Evolutionary conservation across 2,113 vertebrate genomes (phyloP).

Genomic region (Archocentrus centrarchus): DNA sequence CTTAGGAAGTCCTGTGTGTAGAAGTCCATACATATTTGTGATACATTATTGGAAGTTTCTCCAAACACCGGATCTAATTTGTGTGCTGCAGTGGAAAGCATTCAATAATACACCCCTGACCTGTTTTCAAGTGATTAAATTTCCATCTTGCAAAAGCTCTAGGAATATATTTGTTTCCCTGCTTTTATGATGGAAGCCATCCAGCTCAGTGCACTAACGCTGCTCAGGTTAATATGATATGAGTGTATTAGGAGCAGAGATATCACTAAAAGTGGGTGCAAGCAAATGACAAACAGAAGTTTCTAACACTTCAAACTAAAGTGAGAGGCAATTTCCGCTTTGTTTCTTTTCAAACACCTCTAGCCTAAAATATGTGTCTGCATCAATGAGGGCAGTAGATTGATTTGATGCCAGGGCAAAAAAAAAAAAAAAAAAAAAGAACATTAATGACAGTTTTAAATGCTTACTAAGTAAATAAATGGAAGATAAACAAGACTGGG

Average conservation of each 20-base stretch:
- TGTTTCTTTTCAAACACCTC: slow-evolving; percentile 38
- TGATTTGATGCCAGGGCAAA: slow-evolving; percentile 51
- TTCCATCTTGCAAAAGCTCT: slow-evolving; percentile 32
- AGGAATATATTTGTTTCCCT: slow-evolving; percentile 56
- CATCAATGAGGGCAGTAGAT: slow-evolving; percentile 32
- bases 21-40: slow-evolving; percentile 1
- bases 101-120: slow-evolving; percentile 51
- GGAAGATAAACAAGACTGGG: neutral
- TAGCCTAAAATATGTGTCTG: slow-evolving; percentile 30
- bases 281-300: slow-evolving; percentile 17
- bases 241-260: slow-evolving; percentile 25
- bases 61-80: neutral
- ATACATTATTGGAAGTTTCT: slow-evolving; percentile 10
- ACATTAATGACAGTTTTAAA: slow-evolving; percentile 46
- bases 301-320: slow-evolving; percentile 44
- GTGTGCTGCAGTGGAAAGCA: slow-evolving; percentile 23
- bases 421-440: slow-evolving; percentile 29
- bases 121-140: slow-evolving; percentile 60
- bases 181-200: slow-evolving; percentile 39
- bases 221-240: slow-evolving; percentile 51
- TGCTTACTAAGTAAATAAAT: slow-evolving; percentile 19
- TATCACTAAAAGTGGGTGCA: slow-evolving; percentile 24
- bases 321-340: slow-evolving; percentile 41
- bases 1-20: neutral
- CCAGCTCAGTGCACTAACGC: slow-evolving; percentile 21